Percentiles rank a stretch among this genome's conserved stretches.
These are phyloP conservation scores for Urechis unicinctus DNA, from an alignment of 2,888 invertebrate species.

Conservation along the genomic window DNA sequence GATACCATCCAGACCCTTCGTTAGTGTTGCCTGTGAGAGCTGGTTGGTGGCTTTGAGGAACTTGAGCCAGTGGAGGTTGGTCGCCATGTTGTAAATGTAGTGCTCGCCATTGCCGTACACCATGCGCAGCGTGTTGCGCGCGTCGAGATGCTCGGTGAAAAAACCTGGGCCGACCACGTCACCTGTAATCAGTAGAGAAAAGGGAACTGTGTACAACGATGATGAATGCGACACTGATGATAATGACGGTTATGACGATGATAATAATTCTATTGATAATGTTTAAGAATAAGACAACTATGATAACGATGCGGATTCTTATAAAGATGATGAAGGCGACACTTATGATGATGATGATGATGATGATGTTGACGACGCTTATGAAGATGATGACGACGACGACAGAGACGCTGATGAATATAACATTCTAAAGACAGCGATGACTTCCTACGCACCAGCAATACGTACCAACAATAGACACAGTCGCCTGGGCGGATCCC, in stretches of 20 bases:
- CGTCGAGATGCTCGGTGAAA: slow-evolving; percentile 47
- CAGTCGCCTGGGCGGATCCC: slow-evolving; percentile 72
- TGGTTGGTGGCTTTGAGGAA: slow-evolving; percentile 80
- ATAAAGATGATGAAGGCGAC: no score
- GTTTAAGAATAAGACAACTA: no score
- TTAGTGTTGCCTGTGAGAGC: slow-evolving; percentile 71
- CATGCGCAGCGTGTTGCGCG: slow-evolving; percentile 43
- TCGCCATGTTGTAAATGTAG: slow-evolving; percentile 92
- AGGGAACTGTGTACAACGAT: no score
- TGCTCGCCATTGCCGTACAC: slow-evolving; percentile 66
- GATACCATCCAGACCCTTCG: slow-evolving; percentile 54
- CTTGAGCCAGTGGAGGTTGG: slow-evolving; percentile 81
- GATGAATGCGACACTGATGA: no score
- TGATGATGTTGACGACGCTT: no score
- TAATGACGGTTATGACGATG: no score
- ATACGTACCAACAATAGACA: slow-evolving; percentile 54
- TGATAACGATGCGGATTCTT: no score
- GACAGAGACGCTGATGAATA: no score
- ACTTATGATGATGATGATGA: no score
- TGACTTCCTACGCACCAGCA: neutral
- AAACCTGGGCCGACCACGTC: slow-evolving; percentile 56
- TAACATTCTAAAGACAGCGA: no score
- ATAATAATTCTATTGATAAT: no score
- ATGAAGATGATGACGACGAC: no score
- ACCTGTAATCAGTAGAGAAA: slow-evolving; percentile 40